phyloP scores from a whole-genome alignment of 2,888 invertebrate genomes.

The Neelides folsomi region DNA sequence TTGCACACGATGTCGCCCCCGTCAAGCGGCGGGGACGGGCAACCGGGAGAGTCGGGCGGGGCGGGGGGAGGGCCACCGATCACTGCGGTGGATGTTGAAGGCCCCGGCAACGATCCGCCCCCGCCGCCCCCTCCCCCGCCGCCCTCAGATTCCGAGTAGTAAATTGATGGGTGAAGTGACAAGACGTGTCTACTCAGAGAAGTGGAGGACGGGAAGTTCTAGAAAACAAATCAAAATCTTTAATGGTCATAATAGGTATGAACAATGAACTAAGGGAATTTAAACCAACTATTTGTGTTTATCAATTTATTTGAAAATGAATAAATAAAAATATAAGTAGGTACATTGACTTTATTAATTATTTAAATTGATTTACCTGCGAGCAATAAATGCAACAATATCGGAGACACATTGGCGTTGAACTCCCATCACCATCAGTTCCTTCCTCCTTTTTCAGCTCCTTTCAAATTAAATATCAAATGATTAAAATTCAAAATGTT shows the following conservation, averaged over 20 bases:
- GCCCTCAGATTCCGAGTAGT: slow-evolving; percentile 11
- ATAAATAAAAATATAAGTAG: too few species aligned
- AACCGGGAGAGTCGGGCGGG: slow-evolving; percentile 4
- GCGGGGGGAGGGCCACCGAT: slow-evolving; percentile 10
- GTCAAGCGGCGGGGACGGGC: slow-evolving; percentile 6
- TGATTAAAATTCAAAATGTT: too few species aligned
- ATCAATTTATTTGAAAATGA: too few species aligned
- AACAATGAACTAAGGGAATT: too few species aligned
- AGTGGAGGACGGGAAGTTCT: slow-evolving; percentile 29
- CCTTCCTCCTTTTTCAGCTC: slow-evolving; percentile 68
- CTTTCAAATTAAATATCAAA: too few species aligned
- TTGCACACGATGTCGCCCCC: slow-evolving; percentile 50
- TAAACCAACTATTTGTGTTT: too few species aligned
- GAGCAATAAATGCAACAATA: slow-evolving; percentile 31
- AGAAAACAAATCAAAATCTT: too few species aligned
- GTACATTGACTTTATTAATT: too few species aligned
- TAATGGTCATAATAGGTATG: too few species aligned
- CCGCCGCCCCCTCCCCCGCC: not conserved
- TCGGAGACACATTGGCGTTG: slow-evolving; percentile 37
- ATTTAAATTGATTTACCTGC: not conserved
- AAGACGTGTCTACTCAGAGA: slow-evolving; percentile 29
- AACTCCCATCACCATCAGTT: slow-evolving; percentile 57
- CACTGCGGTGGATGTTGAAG: slow-evolving; percentile 9
- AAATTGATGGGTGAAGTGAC: slow-evolving; percentile 29
- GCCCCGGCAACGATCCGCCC: slow-evolving; percentile 1